A percentile compares a stretch with the other conserved stretches of the same genome.
Evolutionary conservation across 2,888 invertebrate genomes (phyloP).

Genomic region (Phortica magna): DNA sequence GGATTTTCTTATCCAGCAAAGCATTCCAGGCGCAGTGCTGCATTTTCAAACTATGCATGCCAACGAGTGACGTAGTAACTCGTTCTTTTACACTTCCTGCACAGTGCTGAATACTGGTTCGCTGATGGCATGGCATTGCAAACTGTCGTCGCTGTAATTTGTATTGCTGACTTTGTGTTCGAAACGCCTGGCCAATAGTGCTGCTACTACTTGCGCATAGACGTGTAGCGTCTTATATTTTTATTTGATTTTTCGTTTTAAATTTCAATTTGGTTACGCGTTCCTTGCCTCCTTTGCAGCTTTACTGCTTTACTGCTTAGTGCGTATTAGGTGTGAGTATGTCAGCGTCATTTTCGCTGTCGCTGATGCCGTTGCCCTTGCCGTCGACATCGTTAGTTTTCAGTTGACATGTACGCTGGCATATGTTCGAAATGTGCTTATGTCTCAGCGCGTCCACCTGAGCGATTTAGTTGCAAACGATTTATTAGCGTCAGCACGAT

Average conservation of each 20-base stretch:
- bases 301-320: background rate
- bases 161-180: slow-evolving; percentile 61
- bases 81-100: background rate
- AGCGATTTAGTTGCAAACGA: slow-evolving; percentile 57
- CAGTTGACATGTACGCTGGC: slow-evolving; percentile 55
- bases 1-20: slow-evolving; percentile 17
- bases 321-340: background rate
- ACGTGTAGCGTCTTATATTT: slow-evolving; percentile 58
- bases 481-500: slow-evolving; percentile 68
- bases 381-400: slow-evolving; percentile 11
- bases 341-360: no score
- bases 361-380: no score
- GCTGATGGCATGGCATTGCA: slow-evolving; percentile 53
- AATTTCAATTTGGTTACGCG: slow-evolving; percentile 72
- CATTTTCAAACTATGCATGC: slow-evolving; percentile 21
- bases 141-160: slow-evolving; percentile 75
- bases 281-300: slow-evolving; percentile 40
- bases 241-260: slow-evolving; percentile 73
- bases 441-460: slow-evolving; percentile 45
- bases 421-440: slow-evolving; percentile 48
- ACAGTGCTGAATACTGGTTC: slow-evolving; percentile 30
- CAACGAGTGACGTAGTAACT: slow-evolving; percentile 51
- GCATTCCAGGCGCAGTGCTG: background rate
- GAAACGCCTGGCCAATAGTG: slow-evolving; percentile 14
- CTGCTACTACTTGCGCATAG: slow-evolving; percentile 36